phyloP scores from a whole-genome alignment of 2,888 invertebrate genomes.

The Synergus umbraculus region DNA sequence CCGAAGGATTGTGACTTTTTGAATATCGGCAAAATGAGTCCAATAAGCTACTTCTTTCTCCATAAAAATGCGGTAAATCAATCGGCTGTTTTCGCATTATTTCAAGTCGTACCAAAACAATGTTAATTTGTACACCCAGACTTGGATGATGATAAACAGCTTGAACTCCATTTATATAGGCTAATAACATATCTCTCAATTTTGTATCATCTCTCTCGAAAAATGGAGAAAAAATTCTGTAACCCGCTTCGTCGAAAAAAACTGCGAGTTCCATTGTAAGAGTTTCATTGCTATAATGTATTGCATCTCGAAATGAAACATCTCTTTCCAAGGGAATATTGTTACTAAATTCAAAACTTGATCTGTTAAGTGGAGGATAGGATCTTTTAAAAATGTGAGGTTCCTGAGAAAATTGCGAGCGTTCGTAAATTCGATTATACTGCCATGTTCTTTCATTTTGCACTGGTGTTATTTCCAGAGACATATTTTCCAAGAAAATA shows the following conservation, averaged over 20 bases:
- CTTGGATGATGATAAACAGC: slow-evolving; percentile 89
- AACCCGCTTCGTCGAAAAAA: slow-evolving; percentile 87
- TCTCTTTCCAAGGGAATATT: slow-evolving; percentile 33
- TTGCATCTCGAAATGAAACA: background rate
- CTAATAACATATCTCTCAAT: slow-evolving; percentile 86
- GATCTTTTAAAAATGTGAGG: slow-evolving; percentile 82
- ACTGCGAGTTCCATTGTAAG: slow-evolving; percentile 85
- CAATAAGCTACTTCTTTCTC: slow-evolving; percentile 84
- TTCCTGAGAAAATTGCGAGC: slow-evolving; percentile 71
- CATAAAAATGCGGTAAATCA: slow-evolving; percentile 82
- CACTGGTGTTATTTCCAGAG: slow-evolving; percentile 85
- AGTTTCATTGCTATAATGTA: slow-evolving; percentile 52
- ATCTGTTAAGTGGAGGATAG: slow-evolving; percentile 69
- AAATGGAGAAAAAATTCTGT: slow-evolving; percentile 84
- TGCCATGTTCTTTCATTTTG: slow-evolving; percentile 57
- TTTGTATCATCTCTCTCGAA: slow-evolving; percentile 83
- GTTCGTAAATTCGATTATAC: slow-evolving; percentile 49
- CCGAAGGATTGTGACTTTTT: slow-evolving; percentile 82
- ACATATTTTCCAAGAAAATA: slow-evolving; percentile 83
- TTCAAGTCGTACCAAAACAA: slow-evolving; percentile 85
- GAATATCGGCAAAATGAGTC: slow-evolving; percentile 88
- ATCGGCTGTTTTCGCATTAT: slow-evolving; percentile 84
- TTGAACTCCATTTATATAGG: slow-evolving; percentile 89
- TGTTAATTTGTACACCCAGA: slow-evolving; percentile 82
- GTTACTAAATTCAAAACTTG: slow-evolving; percentile 49